Evolutionary conservation across 2,888 invertebrate species (phyloP).

Genomic region (Chironomus riparius): DNA sequence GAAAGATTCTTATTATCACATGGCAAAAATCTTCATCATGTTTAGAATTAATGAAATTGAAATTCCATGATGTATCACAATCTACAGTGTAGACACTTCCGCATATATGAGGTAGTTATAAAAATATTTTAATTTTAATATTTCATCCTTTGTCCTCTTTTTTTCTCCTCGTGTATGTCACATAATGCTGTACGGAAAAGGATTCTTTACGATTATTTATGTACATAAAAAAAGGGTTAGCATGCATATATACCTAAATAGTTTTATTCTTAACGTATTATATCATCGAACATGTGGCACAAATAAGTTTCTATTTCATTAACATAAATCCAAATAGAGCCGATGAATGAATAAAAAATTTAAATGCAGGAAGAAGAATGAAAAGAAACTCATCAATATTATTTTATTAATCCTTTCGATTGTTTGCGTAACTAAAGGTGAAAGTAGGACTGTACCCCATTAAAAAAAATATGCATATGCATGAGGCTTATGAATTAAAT

Average conservation of each 20-base stretch:
- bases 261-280: background rate
- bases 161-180: background rate
- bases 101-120: background rate
- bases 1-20: background rate
- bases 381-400: constrained; percentile 15
- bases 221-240: background rate
- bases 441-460: constrained; percentile 1
- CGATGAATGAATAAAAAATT: background rate
- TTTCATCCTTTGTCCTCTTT: background rate
- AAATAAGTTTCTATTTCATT: constrained; percentile 18
- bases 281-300: constrained; percentile 10
- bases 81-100: background rate
- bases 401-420: constrained; percentile 22
- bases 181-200: background rate
- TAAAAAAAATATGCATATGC: constrained; percentile 20
- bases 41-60: constrained; percentile 8
- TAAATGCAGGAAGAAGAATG: background rate
- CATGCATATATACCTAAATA: background rate
- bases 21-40: background rate
- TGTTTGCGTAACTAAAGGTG: constrained; percentile 23
- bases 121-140: constrained; percentile 10
- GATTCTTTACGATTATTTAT: background rate
- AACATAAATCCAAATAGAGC: constrained; percentile 2
- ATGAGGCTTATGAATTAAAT: background rate
- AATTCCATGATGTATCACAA: constrained; percentile 6